Base-by-base conservation (phyloP, 1,140 invertebrate species). In the Piezodorus guildinii region DNA sequence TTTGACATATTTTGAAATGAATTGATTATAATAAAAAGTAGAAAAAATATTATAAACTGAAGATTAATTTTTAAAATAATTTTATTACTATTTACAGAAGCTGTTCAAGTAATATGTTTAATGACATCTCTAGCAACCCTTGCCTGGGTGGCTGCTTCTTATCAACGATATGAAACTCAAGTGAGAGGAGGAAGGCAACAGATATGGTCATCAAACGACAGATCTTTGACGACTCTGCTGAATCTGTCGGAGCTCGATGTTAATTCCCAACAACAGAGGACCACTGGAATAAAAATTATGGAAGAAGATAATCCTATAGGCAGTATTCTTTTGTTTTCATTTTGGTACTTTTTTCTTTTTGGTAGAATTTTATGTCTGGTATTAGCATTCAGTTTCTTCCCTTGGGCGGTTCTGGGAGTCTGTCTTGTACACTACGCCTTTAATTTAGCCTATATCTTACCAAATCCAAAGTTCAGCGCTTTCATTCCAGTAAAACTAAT, bases 161-260 rank as follows among this genome's bases (percentile, higher is more conserved):
- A 65, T 58, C 66, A 69, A 6, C 52, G 68, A 34, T 69, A 69
- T 49, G 62, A 67, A 39, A 65, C 60, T 27, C 68, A 69, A 60
- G 63, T 54, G 6, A 62, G 54, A 39, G 66, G 66, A 25, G 67
- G 66, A 25, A 51, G 68, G 21, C 12, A 52, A 16, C 46, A 62
- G 49, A 62, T 69, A 8, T 65, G 66, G 64, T 23, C 51, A 27
- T 16, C 15, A 23, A 58, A 34, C 8, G 49, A 21, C 17, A 25
- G 23, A 25, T 19, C 17, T 9, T 19, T 21, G 14, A 25, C 17
- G 1, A 25, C 17, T 19, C 17, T 19, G 15, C 23, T 52, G 49
- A 25, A 21, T 9, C 5, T 25, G 14, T 19, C 49, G 14, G 49
- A 52, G 14, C 17, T 25, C 8, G 56, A 23, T 8, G 56, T 25